Evolutionary conservation across 2,888 invertebrate genomes (phyloP).

Genomic region (Thyatira batis): DNA sequence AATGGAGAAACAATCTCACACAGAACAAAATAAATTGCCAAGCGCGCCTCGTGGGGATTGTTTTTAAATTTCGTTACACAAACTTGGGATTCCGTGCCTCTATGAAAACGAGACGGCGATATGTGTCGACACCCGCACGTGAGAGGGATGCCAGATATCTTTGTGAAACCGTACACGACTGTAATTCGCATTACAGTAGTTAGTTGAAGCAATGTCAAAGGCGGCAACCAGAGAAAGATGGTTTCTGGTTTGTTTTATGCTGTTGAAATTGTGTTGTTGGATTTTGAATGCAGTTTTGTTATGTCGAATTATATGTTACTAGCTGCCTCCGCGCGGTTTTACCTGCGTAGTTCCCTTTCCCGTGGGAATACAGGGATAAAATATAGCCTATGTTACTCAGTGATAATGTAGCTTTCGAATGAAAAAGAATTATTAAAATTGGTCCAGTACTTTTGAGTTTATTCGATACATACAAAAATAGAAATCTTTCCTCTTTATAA

Average conservation of each 20-base stretch:
- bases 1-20: slow-evolving; percentile 55
- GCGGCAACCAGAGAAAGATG: slow-evolving; percentile 8
- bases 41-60: slow-evolving; percentile 59
- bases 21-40: slow-evolving; percentile 64
- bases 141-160: slow-evolving; percentile 23
- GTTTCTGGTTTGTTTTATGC: slow-evolving; percentile 11
- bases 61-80: slow-evolving; percentile 74
- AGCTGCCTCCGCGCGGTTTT: too few relatives aligned
- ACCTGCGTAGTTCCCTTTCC: too few relatives aligned
- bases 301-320: too few relatives aligned
- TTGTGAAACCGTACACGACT: slow-evolving; percentile 25
- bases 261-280: not conserved
- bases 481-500: too few relatives aligned
- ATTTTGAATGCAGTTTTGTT: not conserved
- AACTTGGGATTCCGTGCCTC: slow-evolving; percentile 35
- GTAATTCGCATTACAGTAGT: slow-evolving; percentile 36
- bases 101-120: slow-evolving; percentile 28
- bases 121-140: slow-evolving; percentile 12
- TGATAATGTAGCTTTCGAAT: too few relatives aligned
- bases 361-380: too few relatives aligned
- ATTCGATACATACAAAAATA: too few relatives aligned
- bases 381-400: too few relatives aligned
- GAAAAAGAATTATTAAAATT: too few relatives aligned
- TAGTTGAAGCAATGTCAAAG: slow-evolving; percentile 24
- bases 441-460: too few relatives aligned